These are phyloP conservation scores for Menura novaehollandiae DNA, from an alignment of 2,113 vertebrate species.

Conservation along the genomic window DNA sequence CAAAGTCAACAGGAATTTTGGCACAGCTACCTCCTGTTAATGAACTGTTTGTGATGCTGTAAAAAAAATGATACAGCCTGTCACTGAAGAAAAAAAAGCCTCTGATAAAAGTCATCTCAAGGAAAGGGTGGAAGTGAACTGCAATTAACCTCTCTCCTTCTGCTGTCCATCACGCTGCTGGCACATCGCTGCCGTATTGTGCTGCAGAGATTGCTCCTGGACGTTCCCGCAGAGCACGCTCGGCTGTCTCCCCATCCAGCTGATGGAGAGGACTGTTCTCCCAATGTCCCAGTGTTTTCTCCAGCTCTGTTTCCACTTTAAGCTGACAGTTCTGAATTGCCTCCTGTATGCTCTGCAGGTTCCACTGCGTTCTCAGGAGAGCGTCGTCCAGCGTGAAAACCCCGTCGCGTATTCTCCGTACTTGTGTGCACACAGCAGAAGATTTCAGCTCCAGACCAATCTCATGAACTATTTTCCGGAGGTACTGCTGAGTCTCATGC, in stretches of 20 bases:
- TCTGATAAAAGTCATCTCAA: not conserved
- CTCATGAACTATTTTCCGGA: slow-evolving; percentile 88
- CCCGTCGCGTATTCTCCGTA: slow-evolving; percentile 84
- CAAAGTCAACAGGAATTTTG: slow-evolving; percentile 5
- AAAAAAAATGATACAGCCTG: not conserved
- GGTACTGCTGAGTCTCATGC: slow-evolving; percentile 89
- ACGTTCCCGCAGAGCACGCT: rapidly evolving
- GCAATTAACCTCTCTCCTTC: slow-evolving; percentile 23
- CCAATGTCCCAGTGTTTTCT: not conserved
- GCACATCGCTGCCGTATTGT: not conserved
- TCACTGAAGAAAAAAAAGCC: not conserved
- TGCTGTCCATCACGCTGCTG: not conserved
- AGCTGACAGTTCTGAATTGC: slow-evolving; percentile 63
- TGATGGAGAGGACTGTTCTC: not conserved
- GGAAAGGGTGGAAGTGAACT: slow-evolving; percentile 18
- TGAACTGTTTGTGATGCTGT: not conserved
- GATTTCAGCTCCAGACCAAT: slow-evolving; percentile 90
- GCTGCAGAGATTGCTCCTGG: not conserved
- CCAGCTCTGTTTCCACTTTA: slow-evolving; percentile 49
- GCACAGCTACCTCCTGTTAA: slow-evolving; percentile 9
- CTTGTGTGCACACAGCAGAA: slow-evolving; percentile 80
- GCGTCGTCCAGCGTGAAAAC: slow-evolving; percentile 80
- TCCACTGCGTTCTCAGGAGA: slow-evolving; percentile 82
- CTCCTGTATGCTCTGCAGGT: slow-evolving; percentile 68
- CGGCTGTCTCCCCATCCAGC: not conserved